phyloP scores from a whole-genome alignment of 1,140 invertebrate species.

The Danaus plexippus region DNA sequence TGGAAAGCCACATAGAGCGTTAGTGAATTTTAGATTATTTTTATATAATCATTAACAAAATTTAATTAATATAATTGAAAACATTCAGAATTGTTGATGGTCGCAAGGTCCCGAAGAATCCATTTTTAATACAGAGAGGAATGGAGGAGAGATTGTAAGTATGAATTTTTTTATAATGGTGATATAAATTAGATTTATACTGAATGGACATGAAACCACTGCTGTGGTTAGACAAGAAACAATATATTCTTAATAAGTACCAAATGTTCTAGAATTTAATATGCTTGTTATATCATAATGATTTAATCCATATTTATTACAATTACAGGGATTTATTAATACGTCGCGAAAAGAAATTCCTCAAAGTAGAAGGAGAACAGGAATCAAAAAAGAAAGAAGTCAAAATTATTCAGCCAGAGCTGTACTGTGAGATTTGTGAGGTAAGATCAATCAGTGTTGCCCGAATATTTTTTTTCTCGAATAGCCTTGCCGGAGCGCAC shows the following conservation, averaged over 20 bases:
- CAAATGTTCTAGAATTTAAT: no score
- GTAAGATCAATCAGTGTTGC: slow-evolving; percentile 25
- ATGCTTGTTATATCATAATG: no score
- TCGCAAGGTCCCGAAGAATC: slow-evolving; percentile 43
- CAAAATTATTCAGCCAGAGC: slow-evolving; percentile 26
- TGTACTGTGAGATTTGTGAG: slow-evolving; percentile 56
- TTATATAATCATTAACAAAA: slow-evolving; percentile 1
- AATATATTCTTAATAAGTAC: no score
- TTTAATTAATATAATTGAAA: slow-evolving; percentile 11
- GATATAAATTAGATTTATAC: no score
- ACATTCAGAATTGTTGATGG: slow-evolving; percentile 50
- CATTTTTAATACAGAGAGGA: slow-evolving; percentile 34
- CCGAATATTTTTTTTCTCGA: no score
- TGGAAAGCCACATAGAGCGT: slow-evolving; percentile 50
- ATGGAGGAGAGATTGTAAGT: slow-evolving; percentile 51
- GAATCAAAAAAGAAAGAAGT: slow-evolving; percentile 9
- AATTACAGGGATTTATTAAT: slow-evolving; percentile 38
- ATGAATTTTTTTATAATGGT: background rate
- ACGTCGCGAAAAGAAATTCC: slow-evolving; percentile 43
- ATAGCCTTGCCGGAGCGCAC: no score
- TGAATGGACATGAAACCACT: no score
- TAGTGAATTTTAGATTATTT: slow-evolving; percentile 21
- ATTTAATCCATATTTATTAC: no score
- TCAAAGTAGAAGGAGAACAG: slow-evolving; percentile 26
- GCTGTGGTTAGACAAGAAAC: background rate